These are phyloP conservation scores for Ptilonorhynchus violaceus DNA, from an alignment of 2,113 vertebrate genomes.

Conservation along the genomic window DNA sequence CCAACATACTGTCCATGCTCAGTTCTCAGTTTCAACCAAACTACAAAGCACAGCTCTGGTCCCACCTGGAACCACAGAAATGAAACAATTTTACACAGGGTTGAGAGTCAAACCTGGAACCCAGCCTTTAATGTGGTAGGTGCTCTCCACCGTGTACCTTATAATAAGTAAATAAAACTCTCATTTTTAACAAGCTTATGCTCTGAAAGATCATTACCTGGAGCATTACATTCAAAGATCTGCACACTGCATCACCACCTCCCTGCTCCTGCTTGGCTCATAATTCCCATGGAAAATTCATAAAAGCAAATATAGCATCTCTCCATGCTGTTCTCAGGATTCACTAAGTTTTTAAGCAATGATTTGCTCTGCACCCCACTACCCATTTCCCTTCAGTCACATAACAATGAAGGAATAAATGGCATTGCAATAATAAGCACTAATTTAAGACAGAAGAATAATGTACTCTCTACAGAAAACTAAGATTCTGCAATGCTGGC, in stretches of 20 bases:
- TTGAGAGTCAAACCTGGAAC: background rate
- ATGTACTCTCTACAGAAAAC: background rate
- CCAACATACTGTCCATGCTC: background rate
- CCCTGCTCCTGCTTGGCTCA: background rate
- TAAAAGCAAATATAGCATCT: background rate
- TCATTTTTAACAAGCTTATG: background rate
- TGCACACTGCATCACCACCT: background rate
- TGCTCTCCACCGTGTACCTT: background rate
- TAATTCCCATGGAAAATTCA: constrained; percentile 1
- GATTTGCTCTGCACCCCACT: background rate
- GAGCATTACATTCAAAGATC: background rate
- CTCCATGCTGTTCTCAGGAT: background rate
- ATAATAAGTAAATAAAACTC: background rate
- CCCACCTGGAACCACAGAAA: background rate
- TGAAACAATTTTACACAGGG: background rate
- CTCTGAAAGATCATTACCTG: background rate
- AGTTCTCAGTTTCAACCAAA: background rate
- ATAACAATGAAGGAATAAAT: constrained; percentile 51
- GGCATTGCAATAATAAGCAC: background rate
- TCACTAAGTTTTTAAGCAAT: constrained; percentile 19
- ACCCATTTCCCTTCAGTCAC: background rate
- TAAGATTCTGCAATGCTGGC: constrained; percentile 1
- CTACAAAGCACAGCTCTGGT: background rate
- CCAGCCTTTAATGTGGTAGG: background rate
- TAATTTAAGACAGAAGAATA: constrained; percentile 25